Base-by-base conservation (phyloP, 1,140 invertebrate species). In the Drosophila pruinosa region DNA sequence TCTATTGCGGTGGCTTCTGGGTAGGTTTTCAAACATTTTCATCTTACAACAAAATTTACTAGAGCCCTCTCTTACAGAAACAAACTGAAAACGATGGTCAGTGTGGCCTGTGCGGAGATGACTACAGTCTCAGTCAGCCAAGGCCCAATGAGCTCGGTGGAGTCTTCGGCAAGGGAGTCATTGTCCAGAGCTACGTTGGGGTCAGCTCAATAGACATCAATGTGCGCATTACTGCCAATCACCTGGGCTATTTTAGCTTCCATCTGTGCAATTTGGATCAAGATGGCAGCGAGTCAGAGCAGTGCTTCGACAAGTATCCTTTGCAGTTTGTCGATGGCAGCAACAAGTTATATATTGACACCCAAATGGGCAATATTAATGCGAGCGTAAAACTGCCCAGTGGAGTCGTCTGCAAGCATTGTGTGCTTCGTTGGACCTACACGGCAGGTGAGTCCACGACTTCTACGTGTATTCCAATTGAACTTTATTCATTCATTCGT, bases 1-100 rank as follows among this genome's bases (percentile, higher is more conserved):
- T 94, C 31, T 95, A 92, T 79, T 96, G 95, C 78, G 95, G 95
- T 5, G 95, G 95, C 48, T 92, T 92, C 28, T 71, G 72, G 88
- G 86, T 89, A 62, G 15, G 58, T 75, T 6, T 15, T 3, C 10
- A 6, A 3, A 10, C n/a, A n/a, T n/a, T n/a, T n/a, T 21, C 10
- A 21, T 21, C 4, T 8, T 14, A 2, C 21, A 22, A 12, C 12
- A n/a, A 10, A 7, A 2, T 0, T n/a, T 12, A 5, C 12, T 4
- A 17, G 4, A 39, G 2, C 1, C 0, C 1, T 12, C 4, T 3
- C 1, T 41, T 28, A 5, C 26, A 92, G 91, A 82, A 90, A 68
- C 92, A 93, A 91, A 39, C 81, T 14, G 17, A 85, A 58, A 93
- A 94, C 82, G 88, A 80, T 59, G 92, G 92, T 12, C 90, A 92